These are phyloP conservation scores for Polylopha cassiicola DNA, from an alignment of 2,888 invertebrate genomes.

Conservation along the genomic window DNA sequence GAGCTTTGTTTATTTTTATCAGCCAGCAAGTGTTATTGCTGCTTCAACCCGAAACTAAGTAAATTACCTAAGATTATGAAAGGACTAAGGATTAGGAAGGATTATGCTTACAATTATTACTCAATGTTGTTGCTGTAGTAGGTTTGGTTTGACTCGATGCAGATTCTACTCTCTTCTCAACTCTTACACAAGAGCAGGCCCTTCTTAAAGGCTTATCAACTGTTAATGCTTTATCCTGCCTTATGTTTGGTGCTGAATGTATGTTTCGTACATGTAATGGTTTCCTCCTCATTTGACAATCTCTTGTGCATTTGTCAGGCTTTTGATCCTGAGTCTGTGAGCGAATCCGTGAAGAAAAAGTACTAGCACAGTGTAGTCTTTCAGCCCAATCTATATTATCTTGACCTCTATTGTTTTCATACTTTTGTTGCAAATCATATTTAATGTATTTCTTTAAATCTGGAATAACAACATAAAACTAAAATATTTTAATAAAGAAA, in stretches of 20 bases:
- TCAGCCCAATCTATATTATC: slow-evolving; percentile 48
- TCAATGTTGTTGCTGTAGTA: slow-evolving; percentile 28
- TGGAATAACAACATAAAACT: slow-evolving; percentile 43
- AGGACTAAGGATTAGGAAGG: too few species aligned
- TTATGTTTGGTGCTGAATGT: slow-evolving; percentile 56
- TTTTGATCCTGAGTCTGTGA: slow-evolving; percentile 47
- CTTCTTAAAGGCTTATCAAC: slow-evolving; percentile 44
- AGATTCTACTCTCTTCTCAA: slow-evolving; percentile 47
- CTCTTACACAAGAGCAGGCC: slow-evolving; percentile 58
- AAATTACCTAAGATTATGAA: too few species aligned
- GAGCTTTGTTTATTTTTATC: too few species aligned
- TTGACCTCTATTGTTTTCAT: slow-evolving; percentile 38
- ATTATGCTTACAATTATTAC: slow-evolving; percentile 51
- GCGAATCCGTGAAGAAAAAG: slow-evolving; percentile 61
- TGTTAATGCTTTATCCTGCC: slow-evolving; percentile 31
- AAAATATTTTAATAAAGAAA: not conserved
- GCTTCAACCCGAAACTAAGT: too few species aligned
- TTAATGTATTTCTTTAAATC: slow-evolving; percentile 83
- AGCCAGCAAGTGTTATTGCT: too few species aligned
- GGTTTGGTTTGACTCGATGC: slow-evolving; percentile 37
- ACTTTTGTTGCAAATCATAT: slow-evolving; percentile 71
- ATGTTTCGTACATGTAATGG: slow-evolving; percentile 35
- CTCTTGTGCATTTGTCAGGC: slow-evolving; percentile 42
- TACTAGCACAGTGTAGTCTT: slow-evolving; percentile 66
- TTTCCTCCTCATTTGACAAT: slow-evolving; percentile 39